Evolutionary conservation across 2,888 invertebrate genomes (phyloP).

Genomic region (Xestia xanthographa): DNA sequence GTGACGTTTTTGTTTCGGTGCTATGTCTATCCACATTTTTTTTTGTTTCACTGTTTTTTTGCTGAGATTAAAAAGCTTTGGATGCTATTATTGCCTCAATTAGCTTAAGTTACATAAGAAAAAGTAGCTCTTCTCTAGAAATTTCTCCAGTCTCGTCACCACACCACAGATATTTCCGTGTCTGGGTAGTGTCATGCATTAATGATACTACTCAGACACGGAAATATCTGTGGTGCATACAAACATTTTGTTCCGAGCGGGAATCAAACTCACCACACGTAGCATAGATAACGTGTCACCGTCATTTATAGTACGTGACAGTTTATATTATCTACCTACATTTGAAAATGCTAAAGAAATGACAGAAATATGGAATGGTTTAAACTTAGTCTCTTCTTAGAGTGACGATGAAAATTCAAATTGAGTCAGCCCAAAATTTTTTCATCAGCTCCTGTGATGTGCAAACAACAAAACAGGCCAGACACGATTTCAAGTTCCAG

Average conservation of each 20-base stretch:
- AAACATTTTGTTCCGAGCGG: background rate
- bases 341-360: background rate
- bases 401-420: no score
- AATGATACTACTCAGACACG: background rate
- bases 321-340: background rate
- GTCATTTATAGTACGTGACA: background rate
- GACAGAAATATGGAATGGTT: background rate
- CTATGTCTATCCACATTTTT: no score
- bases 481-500: no score
- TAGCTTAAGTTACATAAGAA: background rate
- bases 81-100: background rate
- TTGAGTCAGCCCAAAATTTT: no score
- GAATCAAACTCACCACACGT: background rate
- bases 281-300: background rate
- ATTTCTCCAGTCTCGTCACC: background rate
- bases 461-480: no score
- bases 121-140: background rate
- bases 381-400: background rate
- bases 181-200: no score
- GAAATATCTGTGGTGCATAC: background rate
- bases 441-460: no score
- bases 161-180: no score
- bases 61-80: background rate
- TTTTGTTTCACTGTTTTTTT: background rate
- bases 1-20: background rate